phyloP scores from a whole-genome alignment of 1,140 invertebrate genomes.

The Leptinotarsa undecemlineata region DNA sequence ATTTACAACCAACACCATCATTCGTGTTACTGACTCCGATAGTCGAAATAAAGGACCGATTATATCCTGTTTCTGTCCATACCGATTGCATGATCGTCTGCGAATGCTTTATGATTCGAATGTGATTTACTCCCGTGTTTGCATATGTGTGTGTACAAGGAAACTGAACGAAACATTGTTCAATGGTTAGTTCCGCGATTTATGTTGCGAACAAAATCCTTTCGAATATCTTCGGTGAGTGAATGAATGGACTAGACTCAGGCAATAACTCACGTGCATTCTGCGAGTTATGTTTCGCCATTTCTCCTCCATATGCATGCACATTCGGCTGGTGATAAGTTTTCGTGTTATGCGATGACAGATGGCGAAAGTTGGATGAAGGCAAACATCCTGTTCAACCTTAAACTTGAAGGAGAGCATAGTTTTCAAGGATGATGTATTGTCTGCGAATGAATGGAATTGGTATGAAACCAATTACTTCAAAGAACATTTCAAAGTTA shows the following conservation, averaged over 20 bases:
- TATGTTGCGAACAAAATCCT: constrained; percentile 22
- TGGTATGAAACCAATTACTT: too few species aligned
- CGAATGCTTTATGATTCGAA: constrained; percentile 25
- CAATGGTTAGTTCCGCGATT: constrained; percentile 21
- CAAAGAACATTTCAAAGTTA: too few species aligned
- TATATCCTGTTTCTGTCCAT: too few species aligned
- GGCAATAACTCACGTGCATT: constrained; percentile 20
- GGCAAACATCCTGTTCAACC: constrained; percentile 2
- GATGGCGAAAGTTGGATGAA: not conserved
- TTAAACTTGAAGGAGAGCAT: not conserved
- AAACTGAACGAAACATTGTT: constrained; percentile 27
- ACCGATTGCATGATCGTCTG: not conserved
- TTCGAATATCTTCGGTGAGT: constrained; percentile 18
- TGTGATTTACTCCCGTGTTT: constrained; percentile 25
- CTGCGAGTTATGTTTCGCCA: constrained; percentile 1
- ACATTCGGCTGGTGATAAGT: not conserved
- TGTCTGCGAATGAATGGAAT: too few species aligned
- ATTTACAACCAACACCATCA: too few species aligned
- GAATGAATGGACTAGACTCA: constrained; percentile 23
- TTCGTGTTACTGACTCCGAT: too few species aligned
- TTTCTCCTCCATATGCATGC: constrained; percentile 16
- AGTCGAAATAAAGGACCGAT: too few species aligned
- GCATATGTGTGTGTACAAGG: constrained; percentile 14
- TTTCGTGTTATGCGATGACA: not conserved
- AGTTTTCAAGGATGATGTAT: too few species aligned